phyloP scores from a whole-genome alignment of 2,888 invertebrate genomes.

The Drosophila pegasa region DNA sequence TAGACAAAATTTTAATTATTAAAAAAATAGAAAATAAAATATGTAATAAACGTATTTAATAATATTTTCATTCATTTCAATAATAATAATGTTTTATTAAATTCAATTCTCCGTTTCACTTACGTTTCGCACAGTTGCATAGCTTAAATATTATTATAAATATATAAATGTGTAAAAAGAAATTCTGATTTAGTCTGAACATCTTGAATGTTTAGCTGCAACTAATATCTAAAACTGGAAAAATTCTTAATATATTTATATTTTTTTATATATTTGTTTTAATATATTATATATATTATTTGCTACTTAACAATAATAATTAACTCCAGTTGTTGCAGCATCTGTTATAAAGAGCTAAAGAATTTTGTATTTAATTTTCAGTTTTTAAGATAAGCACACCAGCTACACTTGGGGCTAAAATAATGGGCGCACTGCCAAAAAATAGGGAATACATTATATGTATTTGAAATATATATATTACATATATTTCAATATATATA shows the following conservation, averaged over 20 bases:
- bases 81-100: not conserved
- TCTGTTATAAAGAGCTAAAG: not conserved
- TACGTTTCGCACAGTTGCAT: not conserved
- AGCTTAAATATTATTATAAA: not conserved
- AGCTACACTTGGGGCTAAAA: too few species aligned
- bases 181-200: not conserved
- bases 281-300: not conserved
- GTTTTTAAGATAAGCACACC: not conserved
- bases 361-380: not conserved
- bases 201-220: not conserved
- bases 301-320: not conserved
- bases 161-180: not conserved
- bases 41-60: too few species aligned
- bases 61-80: too few species aligned
- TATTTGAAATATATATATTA: too few species aligned
- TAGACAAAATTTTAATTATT: too few species aligned
- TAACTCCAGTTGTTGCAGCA: not conserved
- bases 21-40: not conserved
- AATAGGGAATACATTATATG: too few species aligned
- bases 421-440: not conserved
- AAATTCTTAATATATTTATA: not conserved
- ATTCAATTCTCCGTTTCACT: not conserved
- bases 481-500: too few species aligned
- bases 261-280: not conserved
- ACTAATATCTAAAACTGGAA: not conserved